Percentiles rank a stretch among this genome's conserved stretches.
phyloP scores from a whole-genome alignment of 2,888 invertebrate genomes.

The Argyra leucocephala region DNA sequence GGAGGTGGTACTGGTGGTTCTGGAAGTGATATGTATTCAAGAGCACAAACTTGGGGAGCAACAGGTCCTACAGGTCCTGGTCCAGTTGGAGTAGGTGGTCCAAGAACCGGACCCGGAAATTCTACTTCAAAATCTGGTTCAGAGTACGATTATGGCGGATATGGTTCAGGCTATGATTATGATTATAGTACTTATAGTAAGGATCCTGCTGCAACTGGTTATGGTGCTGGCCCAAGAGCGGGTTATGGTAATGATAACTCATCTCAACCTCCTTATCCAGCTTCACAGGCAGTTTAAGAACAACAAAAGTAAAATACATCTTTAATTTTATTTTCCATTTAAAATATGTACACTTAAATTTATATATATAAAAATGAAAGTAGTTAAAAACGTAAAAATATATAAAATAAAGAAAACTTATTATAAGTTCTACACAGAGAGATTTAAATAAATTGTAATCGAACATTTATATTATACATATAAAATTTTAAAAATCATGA shows the following conservation, averaged over 20 bases:
- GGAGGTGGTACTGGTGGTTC: conserved; percentile 39
- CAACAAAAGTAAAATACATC: conserved; percentile 3
- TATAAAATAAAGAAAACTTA: conserved; percentile 2
- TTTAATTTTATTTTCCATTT: conserved; percentile 6
- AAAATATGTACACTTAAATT: conserved; percentile 6
- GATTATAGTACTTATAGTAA: conserved; percentile 43
- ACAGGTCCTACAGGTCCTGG: conserved; percentile 42
- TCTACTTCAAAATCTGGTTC: conserved; percentile 44
- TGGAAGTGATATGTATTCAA: conserved; percentile 42
- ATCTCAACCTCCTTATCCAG: conserved; percentile 43
- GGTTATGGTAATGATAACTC: conserved; percentile 43
- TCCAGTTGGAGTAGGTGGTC: conserved; percentile 40
- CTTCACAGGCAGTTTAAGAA: conserved; percentile 42
- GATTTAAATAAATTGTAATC: conserved; percentile 6
- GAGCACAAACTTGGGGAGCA: conserved; percentile 43
- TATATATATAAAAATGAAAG: neutral
- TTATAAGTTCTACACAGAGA: conserved; percentile 4
- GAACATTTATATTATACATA: conserved; percentile 6
- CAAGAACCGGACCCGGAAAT: conserved; percentile 42
- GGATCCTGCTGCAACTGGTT: conserved; percentile 40
- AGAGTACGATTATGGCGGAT: conserved; percentile 43
- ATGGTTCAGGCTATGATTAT: conserved; percentile 43
- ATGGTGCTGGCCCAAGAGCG: conserved; percentile 41
- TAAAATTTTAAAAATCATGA: conserved; percentile 6
- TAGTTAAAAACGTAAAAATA: conserved; percentile 6